Conservation (phyloP, 2,888 invertebrate genomes). For the Dicroscelio sp. region DNA sequence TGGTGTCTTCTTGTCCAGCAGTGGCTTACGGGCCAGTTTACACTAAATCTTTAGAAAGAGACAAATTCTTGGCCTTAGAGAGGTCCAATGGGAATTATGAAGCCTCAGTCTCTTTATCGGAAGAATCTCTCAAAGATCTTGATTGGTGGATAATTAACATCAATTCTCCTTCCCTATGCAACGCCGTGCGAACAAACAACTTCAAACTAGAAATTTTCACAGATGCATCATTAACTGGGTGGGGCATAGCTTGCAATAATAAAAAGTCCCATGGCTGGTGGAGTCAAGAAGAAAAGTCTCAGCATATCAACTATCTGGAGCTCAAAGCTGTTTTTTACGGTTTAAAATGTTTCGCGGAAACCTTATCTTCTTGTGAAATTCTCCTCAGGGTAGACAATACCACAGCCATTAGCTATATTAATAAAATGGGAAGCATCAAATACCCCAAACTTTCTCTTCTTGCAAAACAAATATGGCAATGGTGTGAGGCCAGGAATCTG, state of each 20-base stretch:
- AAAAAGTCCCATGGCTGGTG: not conserved
- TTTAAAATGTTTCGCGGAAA: slow-evolving; percentile 45
- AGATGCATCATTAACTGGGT: slow-evolving; percentile 56
- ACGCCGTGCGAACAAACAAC: too few relatives aligned
- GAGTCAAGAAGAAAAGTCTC: not conserved
- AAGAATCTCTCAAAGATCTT: too few relatives aligned
- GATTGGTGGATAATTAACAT: not conserved
- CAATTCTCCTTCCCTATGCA: too few relatives aligned
- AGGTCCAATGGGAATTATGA: too few relatives aligned
- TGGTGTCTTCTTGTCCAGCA: too few relatives aligned
- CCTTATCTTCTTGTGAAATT: slow-evolving; percentile 41
- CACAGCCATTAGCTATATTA: too few relatives aligned
- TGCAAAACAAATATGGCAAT: not conserved
- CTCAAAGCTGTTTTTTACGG: slow-evolving; percentile 62
- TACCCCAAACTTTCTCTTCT: slow-evolving; percentile 59
- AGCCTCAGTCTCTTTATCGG: too few relatives aligned
- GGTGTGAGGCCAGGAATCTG: slow-evolving; percentile 5
- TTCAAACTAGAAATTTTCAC: slow-evolving; percentile 53
- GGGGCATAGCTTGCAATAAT: not conserved
- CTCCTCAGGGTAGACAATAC: slow-evolving; percentile 66
- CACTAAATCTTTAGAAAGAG: too few relatives aligned
- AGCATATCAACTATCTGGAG: slow-evolving; percentile 71
- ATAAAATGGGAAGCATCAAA: too few relatives aligned
- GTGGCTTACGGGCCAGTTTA: too few relatives aligned
- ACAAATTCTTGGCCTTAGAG: too few relatives aligned